Evolutionary conservation across 2,113 vertebrate genomes (phyloP).

Genomic region (Pelecanus crispus): DNA sequence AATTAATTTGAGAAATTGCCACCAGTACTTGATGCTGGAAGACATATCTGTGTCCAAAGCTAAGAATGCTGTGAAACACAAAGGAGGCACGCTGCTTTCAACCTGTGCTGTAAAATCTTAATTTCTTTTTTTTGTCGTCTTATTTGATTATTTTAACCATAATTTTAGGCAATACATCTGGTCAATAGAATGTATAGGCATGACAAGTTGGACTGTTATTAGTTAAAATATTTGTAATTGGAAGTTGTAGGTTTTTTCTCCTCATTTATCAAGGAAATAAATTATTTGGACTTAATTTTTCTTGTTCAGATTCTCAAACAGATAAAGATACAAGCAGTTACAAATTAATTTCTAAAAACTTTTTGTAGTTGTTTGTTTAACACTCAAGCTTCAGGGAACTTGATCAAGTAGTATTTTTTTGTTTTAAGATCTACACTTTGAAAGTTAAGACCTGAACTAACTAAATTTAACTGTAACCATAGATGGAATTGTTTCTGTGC

Average conservation of each 20-base stretch:
- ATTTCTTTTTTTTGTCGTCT: neutral
- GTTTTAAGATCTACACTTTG: neutral
- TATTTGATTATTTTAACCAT: neutral
- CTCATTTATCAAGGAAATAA: neutral
- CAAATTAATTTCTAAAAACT: neutral
- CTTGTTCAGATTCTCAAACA: neutral
- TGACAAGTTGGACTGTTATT: neutral
- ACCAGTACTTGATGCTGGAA: neutral
- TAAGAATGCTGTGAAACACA: neutral
- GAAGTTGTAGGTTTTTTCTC: accelerated
- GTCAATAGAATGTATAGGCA: neutral
- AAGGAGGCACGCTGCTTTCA: neutral
- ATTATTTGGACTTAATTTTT: neutral
- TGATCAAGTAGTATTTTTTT: neutral
- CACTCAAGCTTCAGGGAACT: neutral
- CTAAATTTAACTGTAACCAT: neutral
- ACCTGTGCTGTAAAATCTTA: neutral
- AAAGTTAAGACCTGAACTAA: neutral
- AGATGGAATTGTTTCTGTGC: neutral
- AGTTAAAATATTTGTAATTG: neutral
- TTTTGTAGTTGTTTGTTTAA: neutral
- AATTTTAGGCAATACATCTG: neutral
- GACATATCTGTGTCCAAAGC: neutral
- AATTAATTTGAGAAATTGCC: neutral
- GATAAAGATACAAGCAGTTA: neutral